These are phyloP conservation scores for Galeopterus variegatus DNA, from an alignment of 2,113 vertebrate species.

Conservation along the genomic window DNA sequence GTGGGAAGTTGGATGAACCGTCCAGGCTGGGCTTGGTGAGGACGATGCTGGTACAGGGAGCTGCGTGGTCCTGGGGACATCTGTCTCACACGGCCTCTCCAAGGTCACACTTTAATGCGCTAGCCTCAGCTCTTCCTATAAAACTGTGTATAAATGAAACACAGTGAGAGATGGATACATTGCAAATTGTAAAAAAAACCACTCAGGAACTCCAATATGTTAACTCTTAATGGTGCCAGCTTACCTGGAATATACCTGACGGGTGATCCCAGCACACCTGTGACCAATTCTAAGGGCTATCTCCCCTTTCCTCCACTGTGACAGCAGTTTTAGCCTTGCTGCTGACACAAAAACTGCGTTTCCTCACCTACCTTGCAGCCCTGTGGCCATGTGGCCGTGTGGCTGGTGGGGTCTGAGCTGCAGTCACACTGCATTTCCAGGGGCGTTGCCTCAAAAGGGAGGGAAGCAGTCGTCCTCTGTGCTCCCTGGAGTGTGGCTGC, in stretches of 20 bases:
- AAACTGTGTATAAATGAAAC: neutral
- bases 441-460: neutral
- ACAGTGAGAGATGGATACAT: neutral
- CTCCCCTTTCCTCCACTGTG: neutral
- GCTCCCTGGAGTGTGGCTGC: neutral
- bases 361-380: neutral
- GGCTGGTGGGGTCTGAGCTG: rapidly evolving
- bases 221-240: neutral
- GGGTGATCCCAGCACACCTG: neutral
- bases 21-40: neutral
- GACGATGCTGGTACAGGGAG: neutral
- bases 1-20: neutral
- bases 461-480: neutral
- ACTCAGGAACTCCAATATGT: neutral
- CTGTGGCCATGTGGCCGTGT: neutral
- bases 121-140: neutral
- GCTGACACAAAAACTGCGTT: neutral
- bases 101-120: too few relatives aligned
- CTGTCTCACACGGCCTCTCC: neutral
- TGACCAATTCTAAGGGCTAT: neutral
- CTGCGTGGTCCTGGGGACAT: neutral
- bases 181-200: neutral
- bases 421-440: rapidly evolving
- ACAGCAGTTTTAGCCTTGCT: too few relatives aligned
- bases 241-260: neutral